A percentile compares a stretch with the other conserved stretches of the same genome.
phyloP scores from a whole-genome alignment of 2,113 vertebrate species.

The Chaetodon trifascialis region DNA sequence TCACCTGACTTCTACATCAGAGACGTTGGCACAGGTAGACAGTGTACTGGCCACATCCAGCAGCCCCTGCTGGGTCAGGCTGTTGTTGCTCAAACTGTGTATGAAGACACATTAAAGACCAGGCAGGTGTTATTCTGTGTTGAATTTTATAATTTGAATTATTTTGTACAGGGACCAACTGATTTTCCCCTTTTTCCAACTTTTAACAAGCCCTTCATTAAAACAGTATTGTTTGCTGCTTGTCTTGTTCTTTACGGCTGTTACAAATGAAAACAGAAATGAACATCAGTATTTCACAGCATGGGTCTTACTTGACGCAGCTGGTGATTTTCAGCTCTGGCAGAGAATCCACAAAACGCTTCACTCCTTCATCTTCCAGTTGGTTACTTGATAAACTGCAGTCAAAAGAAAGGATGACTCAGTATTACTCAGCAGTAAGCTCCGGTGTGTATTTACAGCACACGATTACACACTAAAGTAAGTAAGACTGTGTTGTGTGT shows the following conservation, averaged over 20 bases:
- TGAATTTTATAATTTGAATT: not conserved
- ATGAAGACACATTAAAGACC: constrained; percentile 8
- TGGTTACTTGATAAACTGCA: constrained; percentile 81
- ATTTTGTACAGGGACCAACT: not conserved
- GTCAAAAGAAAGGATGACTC: constrained; percentile 8
- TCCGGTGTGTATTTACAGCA: not conserved
- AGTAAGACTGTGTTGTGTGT: not conserved
- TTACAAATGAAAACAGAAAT: not conserved
- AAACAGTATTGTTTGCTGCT: not conserved
- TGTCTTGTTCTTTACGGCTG: not conserved
- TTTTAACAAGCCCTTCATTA: not conserved
- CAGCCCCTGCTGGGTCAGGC: constrained; percentile 74
- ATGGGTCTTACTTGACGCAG: constrained; percentile 75
- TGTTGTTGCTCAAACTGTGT: constrained; percentile 85
- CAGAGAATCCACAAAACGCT: constrained; percentile 64
- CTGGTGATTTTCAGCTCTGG: constrained; percentile 69
- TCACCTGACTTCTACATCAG: constrained; percentile 86
- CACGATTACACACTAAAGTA: not conserved
- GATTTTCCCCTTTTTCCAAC: not conserved
- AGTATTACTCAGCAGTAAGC: not conserved
- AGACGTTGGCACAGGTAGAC: constrained; percentile 73
- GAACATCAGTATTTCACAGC: not conserved
- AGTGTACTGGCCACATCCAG: constrained; percentile 80
- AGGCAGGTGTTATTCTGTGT: not conserved
- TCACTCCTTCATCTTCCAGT: constrained; percentile 76